Evolutionary conservation across 2,888 invertebrate genomes (phyloP), one percentile per base, ranked within the genome.

Genomic region (Melipona beecheii): DNA sequence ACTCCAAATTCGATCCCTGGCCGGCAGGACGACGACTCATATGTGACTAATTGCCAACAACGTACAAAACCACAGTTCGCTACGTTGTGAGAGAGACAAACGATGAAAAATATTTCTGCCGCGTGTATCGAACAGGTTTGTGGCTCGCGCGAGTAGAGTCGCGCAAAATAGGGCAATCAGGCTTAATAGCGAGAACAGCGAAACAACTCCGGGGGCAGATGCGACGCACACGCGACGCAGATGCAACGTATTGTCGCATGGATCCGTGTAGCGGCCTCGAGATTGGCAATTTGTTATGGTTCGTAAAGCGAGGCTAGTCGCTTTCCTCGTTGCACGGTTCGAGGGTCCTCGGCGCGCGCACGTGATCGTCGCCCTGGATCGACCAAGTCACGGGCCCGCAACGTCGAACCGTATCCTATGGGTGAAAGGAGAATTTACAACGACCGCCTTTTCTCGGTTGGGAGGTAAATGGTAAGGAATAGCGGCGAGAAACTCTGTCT

Each of bases 271-370:
- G 78, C 81, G 72, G 73, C 79, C 86, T 85, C 72, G 91, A 91
- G 91, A 91, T 92, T 91, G 92, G 89, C 92, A 90, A 92, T 92
- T 92, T 91, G 92, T 91, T 90, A 90, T 87, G 86, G 85, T 86
- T 84, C 84, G 81, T 85, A 74, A 85, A 84, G 78, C 83, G 74
- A n/a, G 31, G 43, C 24, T n/a, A 49, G 73, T 49, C 17, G 64
- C 56, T 81, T 77, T 36, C 60, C 74, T 82, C 50, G 62, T n/a
- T 49, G 60, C 64, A 60, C 19, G 50, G 62, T 43, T 54, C 36
- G 24, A 68, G 66, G 43, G 13, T 66, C 17, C 36, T 64, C 27
- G 15, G 0, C 5, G 50, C 15, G 52, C 69, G n/a, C 71, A 31
- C 71, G 56, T 56, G 56, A 58, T 36, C 56, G 13, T 49, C 43